Evolutionary conservation across 1,140 invertebrate genomes (phyloP).

Genomic region (Plutomurus gul): DNA sequence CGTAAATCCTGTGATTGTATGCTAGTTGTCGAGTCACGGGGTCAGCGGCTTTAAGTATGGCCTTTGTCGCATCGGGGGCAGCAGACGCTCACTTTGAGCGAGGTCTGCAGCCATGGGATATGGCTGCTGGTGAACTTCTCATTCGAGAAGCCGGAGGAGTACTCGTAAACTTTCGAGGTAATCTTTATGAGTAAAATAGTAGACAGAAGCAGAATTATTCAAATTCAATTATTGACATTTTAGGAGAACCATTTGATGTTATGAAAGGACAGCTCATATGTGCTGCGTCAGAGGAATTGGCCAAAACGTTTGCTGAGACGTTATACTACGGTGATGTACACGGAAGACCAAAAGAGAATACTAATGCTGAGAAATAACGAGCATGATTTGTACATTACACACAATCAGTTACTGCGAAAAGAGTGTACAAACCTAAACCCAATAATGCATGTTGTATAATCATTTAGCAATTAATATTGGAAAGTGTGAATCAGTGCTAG

Average conservation of each 20-base stretch:
- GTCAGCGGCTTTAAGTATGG: slow-evolving; percentile 91
- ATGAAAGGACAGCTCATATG: slow-evolving; percentile 78
- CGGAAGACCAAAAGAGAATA: neutral
- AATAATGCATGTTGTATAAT: too few species aligned
- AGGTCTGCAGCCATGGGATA: slow-evolving; percentile 89
- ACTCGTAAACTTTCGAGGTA: slow-evolving; percentile 81
- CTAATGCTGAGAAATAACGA: neutral
- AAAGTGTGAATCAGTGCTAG: too few species aligned
- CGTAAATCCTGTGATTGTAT: neutral
- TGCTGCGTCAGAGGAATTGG: slow-evolving; percentile 73
- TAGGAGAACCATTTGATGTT: slow-evolving; percentile 78
- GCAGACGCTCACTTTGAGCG: slow-evolving; percentile 89
- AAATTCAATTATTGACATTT: neutral
- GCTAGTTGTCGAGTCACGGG: slow-evolving; percentile 70
- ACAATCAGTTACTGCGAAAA: too few species aligned
- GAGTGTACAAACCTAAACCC: too few species aligned
- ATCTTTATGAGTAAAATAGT: too few species aligned
- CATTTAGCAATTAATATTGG: too few species aligned
- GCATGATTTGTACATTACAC: too few species aligned
- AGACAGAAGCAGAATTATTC: neutral
- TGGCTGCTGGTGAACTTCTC: slow-evolving; percentile 83
- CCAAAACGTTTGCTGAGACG: slow-evolving; percentile 68
- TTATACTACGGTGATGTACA: slow-evolving; percentile 55
- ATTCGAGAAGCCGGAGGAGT: slow-evolving; percentile 90
- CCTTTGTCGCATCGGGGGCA: slow-evolving; percentile 82